Evolutionary conservation across 2,113 vertebrate genomes (phyloP), one percentile per base, ranked within the genome.

Genomic region (Tragelaphus strepsiceros): DNA sequence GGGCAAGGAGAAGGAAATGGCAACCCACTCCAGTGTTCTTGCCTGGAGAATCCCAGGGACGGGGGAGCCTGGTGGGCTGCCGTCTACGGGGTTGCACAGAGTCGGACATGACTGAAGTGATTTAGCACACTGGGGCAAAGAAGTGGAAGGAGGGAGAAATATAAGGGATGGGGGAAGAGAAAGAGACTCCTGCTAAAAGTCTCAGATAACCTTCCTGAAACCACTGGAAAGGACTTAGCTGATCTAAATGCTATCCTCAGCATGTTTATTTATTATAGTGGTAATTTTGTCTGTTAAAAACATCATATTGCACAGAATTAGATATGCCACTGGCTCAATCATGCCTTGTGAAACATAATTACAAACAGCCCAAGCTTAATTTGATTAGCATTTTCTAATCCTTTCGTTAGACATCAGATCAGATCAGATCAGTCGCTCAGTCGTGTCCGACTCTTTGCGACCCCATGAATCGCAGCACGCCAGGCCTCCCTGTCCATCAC

Each of bases 351-450:
- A 92, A 83, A 94, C 71, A 26, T 67, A 82, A 86, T 90, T 94
- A 58, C 54, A 74, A 21, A 35, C 0, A 88, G 61, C 61, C 15
- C n/a, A 61, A 71, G 49, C 26, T 17, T 84, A 88, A 90, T 35
- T 46, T 88, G 39, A 92, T 95, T 39, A 85, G 35, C 28, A 81
- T 90, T 96, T 95, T 94, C 67, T 95, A 39, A 87, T 90, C 71
- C 46, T 95, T 96, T 74, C 49, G 12, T 94, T 92, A 90, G 43
- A 43, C 43, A 43, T 43, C 43, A 43, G 43, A 43, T 43, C 43
- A 43, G 43, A 43, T 43, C 43, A 43, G 43, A 43, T 43, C 43
- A 43, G 43, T 43, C 43, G 43, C 43, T 43, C 39, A 43, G 39
- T 43, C 39, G 39, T 43, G 43, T 43, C 43, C 43, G 43, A 43